Evolutionary conservation across 1,140 invertebrate species (phyloP), one percentile per base, ranked within the genome.

Genomic region (Habropoda laboriosa): DNA sequence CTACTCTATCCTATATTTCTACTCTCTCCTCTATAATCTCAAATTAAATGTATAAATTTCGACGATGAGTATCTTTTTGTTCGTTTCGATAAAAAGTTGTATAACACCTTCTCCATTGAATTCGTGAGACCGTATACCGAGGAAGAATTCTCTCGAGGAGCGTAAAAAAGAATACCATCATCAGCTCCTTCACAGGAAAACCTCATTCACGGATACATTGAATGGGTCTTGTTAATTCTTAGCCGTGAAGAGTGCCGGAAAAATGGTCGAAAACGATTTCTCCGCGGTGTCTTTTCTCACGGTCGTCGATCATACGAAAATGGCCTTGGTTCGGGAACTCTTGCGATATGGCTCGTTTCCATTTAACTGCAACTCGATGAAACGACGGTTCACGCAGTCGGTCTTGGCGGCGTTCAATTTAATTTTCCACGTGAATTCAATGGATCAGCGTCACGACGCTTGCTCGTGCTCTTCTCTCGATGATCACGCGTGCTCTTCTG

Each of bases 381-480:
- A 49, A 16, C 35, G 10, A 16, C 35, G 10, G 45, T 49, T 60
- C 75, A 27, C 10, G 18, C 58, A 47, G 70, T 57, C 68, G 58
- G 2, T 13, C 61, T 21, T 24, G 45, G 21, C 35, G 49, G 63
- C 27, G 60, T 55, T 73, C 57, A 30, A 79, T 79, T 12, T 57
- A 79, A 78, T 73, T 72, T 72, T 67, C 68, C 32, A 60, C 45
- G 78, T 80, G 67, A 72, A 84, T 76, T 70, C 67, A 81, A 85
- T 85, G 58, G 67, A 51, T 30, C 51, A 30, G 66, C 49, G 38
- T 82, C 57, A 71, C 66, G 68, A 79, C 27, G 82, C 76, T 21
- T 35, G 51, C 38, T 42, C 81, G 51, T 74, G 71, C 38, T 57
- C 45, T 61, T 64, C 38, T 53, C 67, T 30, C 53, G 45, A 47